Conservation (phyloP, 2,113 vertebrate genomes). For the Progne subis region DNA sequence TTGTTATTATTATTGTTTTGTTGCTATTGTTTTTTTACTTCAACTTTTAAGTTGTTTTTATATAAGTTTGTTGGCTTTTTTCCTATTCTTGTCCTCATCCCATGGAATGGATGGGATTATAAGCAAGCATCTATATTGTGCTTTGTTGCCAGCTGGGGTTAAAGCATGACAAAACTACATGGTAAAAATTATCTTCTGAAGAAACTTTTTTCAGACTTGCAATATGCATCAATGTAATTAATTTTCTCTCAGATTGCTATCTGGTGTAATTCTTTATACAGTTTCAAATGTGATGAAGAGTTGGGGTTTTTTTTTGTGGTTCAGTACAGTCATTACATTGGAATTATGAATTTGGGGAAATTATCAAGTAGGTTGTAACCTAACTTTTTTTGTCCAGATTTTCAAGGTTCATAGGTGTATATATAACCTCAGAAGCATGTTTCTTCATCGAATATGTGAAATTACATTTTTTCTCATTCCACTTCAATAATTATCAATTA, state of each 20-base stretch:
- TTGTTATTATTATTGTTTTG: not conserved
- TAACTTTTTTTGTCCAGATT: not conserved
- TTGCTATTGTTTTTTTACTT: not conserved
- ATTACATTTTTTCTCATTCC: not conserved
- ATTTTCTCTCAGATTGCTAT: not conserved
- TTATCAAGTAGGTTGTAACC: not conserved
- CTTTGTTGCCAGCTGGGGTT: not conserved
- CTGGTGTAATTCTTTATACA: not conserved
- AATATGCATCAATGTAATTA: not conserved
- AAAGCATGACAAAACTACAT: not conserved
- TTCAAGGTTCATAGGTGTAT: not conserved
- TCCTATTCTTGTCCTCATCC: not conserved
- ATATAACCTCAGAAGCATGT: not conserved
- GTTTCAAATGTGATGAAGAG: not conserved
- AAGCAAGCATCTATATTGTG: not conserved
- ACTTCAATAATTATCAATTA: not conserved
- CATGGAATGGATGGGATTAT: not conserved
- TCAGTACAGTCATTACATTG: rapidly evolving
- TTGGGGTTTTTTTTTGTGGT: not conserved
- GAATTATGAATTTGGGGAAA: not conserved
- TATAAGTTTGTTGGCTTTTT: not conserved
- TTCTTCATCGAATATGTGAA: not conserved
- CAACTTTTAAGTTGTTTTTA: not conserved
- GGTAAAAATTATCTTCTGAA: not conserved
- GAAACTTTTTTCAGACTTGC: not conserved